Percentiles rank a stretch among this genome's conserved stretches.
Conservation (phyloP, 2,797 vertebrate species). For the Mycteria americana region DNA sequence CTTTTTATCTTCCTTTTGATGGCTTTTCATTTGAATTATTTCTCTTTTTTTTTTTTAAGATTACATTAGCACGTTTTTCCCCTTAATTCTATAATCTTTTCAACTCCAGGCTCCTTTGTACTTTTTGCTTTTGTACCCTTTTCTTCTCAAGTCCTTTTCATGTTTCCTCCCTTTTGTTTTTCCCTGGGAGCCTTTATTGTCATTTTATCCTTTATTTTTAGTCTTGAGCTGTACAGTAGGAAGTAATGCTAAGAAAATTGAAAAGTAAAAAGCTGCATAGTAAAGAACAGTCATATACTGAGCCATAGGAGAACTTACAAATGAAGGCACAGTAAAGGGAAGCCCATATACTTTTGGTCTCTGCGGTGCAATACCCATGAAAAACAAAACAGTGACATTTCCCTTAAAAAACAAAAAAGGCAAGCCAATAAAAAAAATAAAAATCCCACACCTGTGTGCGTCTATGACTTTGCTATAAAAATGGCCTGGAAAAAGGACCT, state of each 20-base stretch:
- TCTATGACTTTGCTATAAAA: slow-evolving; percentile 45
- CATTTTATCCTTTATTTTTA: slow-evolving; percentile 68
- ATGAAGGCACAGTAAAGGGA: slow-evolving; percentile 19
- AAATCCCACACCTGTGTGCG: not conserved
- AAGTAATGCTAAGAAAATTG: slow-evolving; percentile 66
- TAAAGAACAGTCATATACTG: slow-evolving; percentile 29
- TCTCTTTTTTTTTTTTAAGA: slow-evolving; percentile 42
- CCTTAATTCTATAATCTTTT: slow-evolving; percentile 72
- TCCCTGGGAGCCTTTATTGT: slow-evolving; percentile 67
- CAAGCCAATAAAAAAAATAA: slow-evolving; percentile 8
- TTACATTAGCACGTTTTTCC: slow-evolving; percentile 61
- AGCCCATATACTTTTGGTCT: slow-evolving; percentile 8
- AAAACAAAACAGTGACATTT: slow-evolving; percentile 65
- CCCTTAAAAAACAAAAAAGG: not conserved
- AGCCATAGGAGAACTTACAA: slow-evolving; percentile 39
- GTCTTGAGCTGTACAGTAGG: slow-evolving; percentile 45
- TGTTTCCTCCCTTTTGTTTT: slow-evolving; percentile 72
- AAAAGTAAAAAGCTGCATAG: slow-evolving; percentile 25
- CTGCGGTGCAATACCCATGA: slow-evolving; percentile 34
- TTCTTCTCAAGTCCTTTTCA: slow-evolving; percentile 72
- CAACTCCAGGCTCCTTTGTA: slow-evolving; percentile 64
- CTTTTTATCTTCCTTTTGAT: slow-evolving; percentile 63
- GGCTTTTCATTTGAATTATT: slow-evolving; percentile 60
- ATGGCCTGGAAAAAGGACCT: slow-evolving; percentile 25
- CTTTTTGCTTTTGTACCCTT: slow-evolving; percentile 62